A percentile compares a stretch with the other conserved stretches of the same genome.
Evolutionary conservation across 64 coral and sea anemone species (phyloP).

Genomic region (Stylophora pistillata): DNA sequence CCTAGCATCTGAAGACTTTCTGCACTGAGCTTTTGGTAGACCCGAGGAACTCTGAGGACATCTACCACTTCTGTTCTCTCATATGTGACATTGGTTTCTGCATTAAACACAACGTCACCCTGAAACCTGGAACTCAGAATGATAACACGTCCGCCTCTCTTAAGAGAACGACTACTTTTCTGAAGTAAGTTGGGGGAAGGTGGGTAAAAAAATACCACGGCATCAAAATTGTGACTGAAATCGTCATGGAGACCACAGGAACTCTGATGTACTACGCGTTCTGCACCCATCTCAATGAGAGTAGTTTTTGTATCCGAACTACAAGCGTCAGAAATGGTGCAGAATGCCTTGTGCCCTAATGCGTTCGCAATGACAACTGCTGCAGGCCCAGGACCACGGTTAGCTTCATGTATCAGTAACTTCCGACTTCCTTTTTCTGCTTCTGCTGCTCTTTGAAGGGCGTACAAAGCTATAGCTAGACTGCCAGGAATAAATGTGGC

Average conservation of each 20-base stretch:
- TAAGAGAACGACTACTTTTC: conserved; percentile 27
- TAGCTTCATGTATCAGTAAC: conserved; percentile 60
- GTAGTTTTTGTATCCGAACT: not conserved
- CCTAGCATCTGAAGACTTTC: not conserved
- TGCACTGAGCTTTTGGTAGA: not conserved
- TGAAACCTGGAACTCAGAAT: conserved; percentile 21
- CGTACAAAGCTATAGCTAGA: conserved; percentile 4
- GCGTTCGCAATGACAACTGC: conserved; percentile 50
- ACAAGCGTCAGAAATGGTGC: conserved; percentile 35
- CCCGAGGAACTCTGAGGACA: not conserved
- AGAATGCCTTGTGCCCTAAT: conserved; percentile 55
- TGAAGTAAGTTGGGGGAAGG: conserved; percentile 50
- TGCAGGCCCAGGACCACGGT: conserved; percentile 42
- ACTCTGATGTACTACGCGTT: conserved; percentile 3
- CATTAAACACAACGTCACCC: conserved; percentile 39
- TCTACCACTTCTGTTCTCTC: conserved; percentile 16
- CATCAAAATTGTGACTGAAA: conserved; percentile 22
- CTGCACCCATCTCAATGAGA: conserved; percentile 25
- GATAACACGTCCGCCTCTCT: conserved; percentile 32
- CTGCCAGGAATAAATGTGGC: conserved; percentile 12
- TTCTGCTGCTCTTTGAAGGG: conserved; percentile 20
- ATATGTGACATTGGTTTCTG: conserved; percentile 17
- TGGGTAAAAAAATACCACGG: conserved; percentile 39
- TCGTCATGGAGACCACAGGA: not conserved
- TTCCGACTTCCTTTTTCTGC: not conserved